Evolutionary conservation across 2,888 invertebrate genomes (phyloP), one percentile per base, ranked within the genome.

Genomic region (Acronicta psi): DNA sequence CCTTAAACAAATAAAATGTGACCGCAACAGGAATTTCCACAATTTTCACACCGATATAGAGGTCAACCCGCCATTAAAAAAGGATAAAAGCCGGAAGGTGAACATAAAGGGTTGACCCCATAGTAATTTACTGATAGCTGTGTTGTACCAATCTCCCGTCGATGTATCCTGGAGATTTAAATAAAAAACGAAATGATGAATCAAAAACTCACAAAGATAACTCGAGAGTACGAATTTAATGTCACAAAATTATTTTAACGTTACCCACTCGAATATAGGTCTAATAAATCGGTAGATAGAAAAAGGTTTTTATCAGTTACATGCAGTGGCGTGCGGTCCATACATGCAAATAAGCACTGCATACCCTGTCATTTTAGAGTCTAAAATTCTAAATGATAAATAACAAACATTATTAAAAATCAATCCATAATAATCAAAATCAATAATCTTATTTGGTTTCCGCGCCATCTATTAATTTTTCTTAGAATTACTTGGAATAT

Each of bases 11-110:
- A 75, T 65, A 64, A 34, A 34, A 73, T 62, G 61, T 65, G 58
- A 73, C 62, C 53, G 54, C 60, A 43, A 31, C 54, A 50, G 54
- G 54, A 68, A 71, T 77, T 78, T 73, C 49, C 69, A 78, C 77
- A 79, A 79, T 80, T 84, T 78, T 77, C 74, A 65, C 75, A 69
- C 60, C 57, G 59, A 79, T 80, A 77, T 80, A 84, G 82, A 78
- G 80, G 80, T 80, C 72, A 73, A 74, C 82, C 83, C 82, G 82
- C 80, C 85, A 83, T 85, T 85, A 85, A 75, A 77, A n/a, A 53
- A 75, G 77, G 79, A 79, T 81, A 82, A 83, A 82, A 81, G 75
- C 74, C 76, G 79, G 81, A 78, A 78, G 69, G 69, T 64, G 54
- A 59, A 58, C 71, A 77, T 80, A 83, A 81, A 81, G 75, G 80